Conservation (phyloP, 2,113 vertebrate species). For the Ptyas mucosa region DNA sequence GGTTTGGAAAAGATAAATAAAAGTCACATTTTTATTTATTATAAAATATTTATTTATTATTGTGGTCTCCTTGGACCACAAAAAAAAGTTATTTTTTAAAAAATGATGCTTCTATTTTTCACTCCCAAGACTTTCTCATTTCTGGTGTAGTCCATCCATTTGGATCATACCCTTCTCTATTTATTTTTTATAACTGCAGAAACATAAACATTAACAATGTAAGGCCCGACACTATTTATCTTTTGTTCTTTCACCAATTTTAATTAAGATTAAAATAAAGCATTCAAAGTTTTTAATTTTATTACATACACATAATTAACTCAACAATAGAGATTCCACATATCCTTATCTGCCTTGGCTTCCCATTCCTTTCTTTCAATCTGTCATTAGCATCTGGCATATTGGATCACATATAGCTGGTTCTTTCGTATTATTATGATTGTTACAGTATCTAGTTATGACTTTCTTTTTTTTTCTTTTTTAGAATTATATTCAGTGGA, state of each 20-base stretch:
- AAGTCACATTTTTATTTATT: background rate
- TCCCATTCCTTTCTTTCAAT: background rate
- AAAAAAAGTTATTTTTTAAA: background rate
- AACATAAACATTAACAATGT: background rate
- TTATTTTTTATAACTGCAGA: background rate
- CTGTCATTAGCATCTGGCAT: background rate
- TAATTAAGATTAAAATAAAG: constrained; percentile 3
- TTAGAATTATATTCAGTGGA: accelerated
- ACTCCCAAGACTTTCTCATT: background rate
- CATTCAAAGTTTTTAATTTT: background rate
- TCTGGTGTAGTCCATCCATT: background rate
- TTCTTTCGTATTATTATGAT: accelerated
- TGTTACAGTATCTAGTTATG: background rate
- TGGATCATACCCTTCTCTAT: background rate
- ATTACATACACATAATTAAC: constrained; percentile 20
- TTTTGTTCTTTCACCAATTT: background rate
- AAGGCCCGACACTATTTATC: background rate
- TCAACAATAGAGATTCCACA: background rate
- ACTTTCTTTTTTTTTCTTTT: background rate
- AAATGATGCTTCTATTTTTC: background rate
- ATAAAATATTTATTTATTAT: no score
- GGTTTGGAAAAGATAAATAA: background rate
- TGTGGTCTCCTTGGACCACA: background rate
- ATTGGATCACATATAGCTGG: background rate
- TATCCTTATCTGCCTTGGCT: background rate